These are phyloP conservation scores for Nannoperca obscura DNA, from an alignment of 2,797 vertebrate genomes.

Conservation along the genomic window DNA sequence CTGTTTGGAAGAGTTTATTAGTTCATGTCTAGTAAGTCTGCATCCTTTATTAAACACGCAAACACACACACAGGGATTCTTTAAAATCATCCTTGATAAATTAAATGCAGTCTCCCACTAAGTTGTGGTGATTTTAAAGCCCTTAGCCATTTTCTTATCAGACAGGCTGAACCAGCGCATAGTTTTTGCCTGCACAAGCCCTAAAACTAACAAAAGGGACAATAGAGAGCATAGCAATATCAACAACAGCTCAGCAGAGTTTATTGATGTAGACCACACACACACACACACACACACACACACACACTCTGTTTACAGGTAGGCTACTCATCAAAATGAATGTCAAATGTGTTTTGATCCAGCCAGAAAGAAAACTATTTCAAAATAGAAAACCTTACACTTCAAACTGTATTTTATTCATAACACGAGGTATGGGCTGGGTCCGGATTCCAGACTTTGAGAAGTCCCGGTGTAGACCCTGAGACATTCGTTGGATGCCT, in stretches of 20 bases:
- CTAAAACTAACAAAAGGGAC: conserved; percentile 38
- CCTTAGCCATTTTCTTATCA: conserved; percentile 23
- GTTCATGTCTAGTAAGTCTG: conserved; percentile 5
- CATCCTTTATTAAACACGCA: conserved; percentile 6
- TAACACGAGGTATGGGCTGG: too few species aligned
- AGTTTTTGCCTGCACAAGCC: conserved; percentile 7
- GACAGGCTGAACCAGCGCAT: conserved; percentile 37
- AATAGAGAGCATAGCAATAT: conserved; percentile 28
- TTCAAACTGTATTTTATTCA: too few species aligned
- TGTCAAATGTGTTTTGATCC: too few species aligned
- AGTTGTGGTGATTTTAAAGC: conserved; percentile 16
- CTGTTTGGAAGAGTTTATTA: not conserved
- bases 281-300: too few species aligned
- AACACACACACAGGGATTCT: not conserved
- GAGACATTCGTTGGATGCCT: conserved; percentile 54
- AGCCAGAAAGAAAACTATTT: too few species aligned
- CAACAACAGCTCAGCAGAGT: conserved; percentile 7
- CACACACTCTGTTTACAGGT: too few species aligned
- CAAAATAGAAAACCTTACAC: too few species aligned
- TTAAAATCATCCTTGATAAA: not conserved
- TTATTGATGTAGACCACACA: not conserved
- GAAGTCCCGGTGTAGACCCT: not conserved
- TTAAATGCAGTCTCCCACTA: not conserved
- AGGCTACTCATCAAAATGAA: too few species aligned
- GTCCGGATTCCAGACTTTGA: too few species aligned